phyloP scores from a whole-genome alignment of 2,888 invertebrate genomes.

The Mycalesis mineus region DNA sequence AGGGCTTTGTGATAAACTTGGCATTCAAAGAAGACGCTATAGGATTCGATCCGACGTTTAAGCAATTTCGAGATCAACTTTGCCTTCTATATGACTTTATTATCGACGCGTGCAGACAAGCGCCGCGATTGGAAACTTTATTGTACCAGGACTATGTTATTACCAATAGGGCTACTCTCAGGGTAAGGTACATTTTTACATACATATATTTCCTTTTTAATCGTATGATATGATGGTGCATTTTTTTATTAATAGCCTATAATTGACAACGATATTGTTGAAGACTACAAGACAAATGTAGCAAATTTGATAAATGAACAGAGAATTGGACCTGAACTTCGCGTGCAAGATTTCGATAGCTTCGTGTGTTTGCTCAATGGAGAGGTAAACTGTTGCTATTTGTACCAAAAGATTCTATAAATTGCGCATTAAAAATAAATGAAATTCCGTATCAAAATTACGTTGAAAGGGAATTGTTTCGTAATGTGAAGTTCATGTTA shows the following conservation, averaged over 20 bases:
- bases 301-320: slow-evolving; percentile 82
- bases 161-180: slow-evolving; percentile 40
- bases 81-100: slow-evolving; percentile 85
- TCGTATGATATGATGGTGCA: too few species aligned
- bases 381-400: slow-evolving; percentile 54
- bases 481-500: too few species aligned
- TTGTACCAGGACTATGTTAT: slow-evolving; percentile 82
- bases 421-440: too few species aligned
- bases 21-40: slow-evolving; percentile 79
- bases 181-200: slow-evolving; percentile 38
- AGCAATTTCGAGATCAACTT: slow-evolving; percentile 84
- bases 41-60: slow-evolving; percentile 86
- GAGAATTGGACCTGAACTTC: slow-evolving; percentile 84
- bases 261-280: slow-evolving; percentile 83
- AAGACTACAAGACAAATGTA: slow-evolving; percentile 80
- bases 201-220: too few species aligned
- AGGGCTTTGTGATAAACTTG: slow-evolving; percentile 82
- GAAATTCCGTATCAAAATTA: too few species aligned
- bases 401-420: too few species aligned
- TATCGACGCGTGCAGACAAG: slow-evolving; percentile 82
- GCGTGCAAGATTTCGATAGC: slow-evolving; percentile 88
- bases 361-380: slow-evolving; percentile 87
- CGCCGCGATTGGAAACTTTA: slow-evolving; percentile 89
- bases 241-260: slow-evolving; percentile 78
- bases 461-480: too few species aligned